These are phyloP conservation scores for Phoenoteleia sp. DNA, from an alignment of 2,888 invertebrate species.

Conservation along the genomic window DNA sequence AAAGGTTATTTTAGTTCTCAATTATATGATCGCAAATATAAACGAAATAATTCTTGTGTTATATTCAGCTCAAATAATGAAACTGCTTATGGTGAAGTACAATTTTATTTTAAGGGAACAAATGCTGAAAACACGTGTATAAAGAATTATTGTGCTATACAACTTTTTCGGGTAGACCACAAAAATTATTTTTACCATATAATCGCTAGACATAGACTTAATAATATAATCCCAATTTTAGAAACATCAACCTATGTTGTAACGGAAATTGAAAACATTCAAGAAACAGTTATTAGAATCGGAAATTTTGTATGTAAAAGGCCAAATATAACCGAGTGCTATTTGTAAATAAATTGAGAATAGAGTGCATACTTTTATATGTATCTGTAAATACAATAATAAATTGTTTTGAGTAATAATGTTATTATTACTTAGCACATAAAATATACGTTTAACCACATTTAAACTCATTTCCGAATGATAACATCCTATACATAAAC, in stretches of 20 bases:
- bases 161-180: constrained; percentile 26
- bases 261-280: constrained; percentile 22
- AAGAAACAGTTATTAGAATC: constrained; percentile 12
- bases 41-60: constrained; percentile 30
- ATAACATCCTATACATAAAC: too few species aligned
- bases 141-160: constrained; percentile 37
- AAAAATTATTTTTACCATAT: constrained; percentile 31
- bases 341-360: too few species aligned
- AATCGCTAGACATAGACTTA: neutral
- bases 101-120: constrained; percentile 47
- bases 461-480: too few species aligned
- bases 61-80: constrained; percentile 8
- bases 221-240: constrained; percentile 30
- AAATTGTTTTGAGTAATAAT: too few species aligned
- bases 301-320: constrained; percentile 21
- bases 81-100: constrained; percentile 41
- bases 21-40: constrained; percentile 22
- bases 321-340: constrained; percentile 20
- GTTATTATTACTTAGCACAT: too few species aligned
- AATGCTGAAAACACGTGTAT: neutral
- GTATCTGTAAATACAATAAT: too few species aligned
- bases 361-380: too few species aligned
- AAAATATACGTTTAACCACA: too few species aligned
- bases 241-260: constrained; percentile 10
- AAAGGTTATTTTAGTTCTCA: constrained; percentile 9